Evolutionary conservation across 2,797 vertebrate genomes (phyloP).

Genomic region (Labeo calbasu): DNA sequence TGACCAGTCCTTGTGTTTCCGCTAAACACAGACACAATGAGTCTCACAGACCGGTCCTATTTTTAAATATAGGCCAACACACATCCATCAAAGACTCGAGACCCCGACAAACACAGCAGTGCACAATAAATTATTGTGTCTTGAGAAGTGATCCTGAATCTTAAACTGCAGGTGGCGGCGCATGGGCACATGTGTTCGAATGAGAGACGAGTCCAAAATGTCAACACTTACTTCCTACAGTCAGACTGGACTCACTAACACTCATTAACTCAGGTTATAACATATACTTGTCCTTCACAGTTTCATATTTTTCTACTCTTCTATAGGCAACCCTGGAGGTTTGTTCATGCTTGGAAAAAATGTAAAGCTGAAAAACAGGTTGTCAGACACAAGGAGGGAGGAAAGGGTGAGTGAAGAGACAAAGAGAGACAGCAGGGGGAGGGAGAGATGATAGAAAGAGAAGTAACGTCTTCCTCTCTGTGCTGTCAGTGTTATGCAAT

Average conservation of each 20-base stretch:
- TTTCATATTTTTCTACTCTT: background rate
- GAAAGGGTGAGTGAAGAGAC: background rate
- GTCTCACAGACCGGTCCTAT: background rate
- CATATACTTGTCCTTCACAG: background rate
- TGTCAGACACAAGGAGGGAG: background rate
- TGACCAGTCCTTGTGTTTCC: background rate
- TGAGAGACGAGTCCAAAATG: background rate
- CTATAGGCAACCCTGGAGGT: background rate
- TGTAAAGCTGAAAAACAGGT: slow-evolving; percentile 17
- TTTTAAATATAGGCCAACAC: slow-evolving; percentile 8
- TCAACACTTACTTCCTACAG: background rate
- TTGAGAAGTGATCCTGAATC: background rate
- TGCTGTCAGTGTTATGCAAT: slow-evolving; percentile 12
- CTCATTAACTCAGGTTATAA: background rate
- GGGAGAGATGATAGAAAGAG: background rate
- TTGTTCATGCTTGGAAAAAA: background rate
- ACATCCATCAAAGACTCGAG: background rate
- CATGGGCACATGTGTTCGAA: background rate
- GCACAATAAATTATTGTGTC: background rate
- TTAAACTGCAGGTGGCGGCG: background rate
- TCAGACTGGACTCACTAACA: background rate
- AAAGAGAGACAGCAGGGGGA: background rate
- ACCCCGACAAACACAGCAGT: background rate
- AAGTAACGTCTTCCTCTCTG: background rate
- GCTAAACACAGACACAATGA: background rate